Evolutionary conservation across 2,113 vertebrate species (phyloP).

Genomic region (Petrocephalus zakoni): DNA sequence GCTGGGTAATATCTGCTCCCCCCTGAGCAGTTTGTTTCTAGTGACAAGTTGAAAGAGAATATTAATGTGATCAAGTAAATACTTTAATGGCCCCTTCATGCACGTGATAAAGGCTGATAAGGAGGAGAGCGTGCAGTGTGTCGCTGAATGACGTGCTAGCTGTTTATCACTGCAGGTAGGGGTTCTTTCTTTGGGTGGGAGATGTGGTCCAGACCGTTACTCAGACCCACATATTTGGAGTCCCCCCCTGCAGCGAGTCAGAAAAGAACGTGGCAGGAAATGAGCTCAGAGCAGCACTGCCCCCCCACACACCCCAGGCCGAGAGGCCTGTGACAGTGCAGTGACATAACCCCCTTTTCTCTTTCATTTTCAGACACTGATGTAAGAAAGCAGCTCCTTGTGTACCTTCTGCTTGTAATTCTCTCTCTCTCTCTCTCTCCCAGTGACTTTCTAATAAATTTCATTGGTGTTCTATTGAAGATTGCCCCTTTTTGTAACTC

Average conservation of each 20-base stretch:
- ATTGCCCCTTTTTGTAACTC: not conserved
- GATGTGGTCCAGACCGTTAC: not conserved
- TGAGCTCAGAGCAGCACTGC: not conserved
- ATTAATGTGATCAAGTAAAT: slow-evolving; percentile 20
- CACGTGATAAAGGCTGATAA: slow-evolving; percentile 23
- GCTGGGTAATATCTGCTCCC: not conserved
- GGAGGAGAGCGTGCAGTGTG: too few relatives aligned
- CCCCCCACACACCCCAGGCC: too few relatives aligned
- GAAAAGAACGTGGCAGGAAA: slow-evolving; percentile 3
- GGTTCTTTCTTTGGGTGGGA: not conserved
- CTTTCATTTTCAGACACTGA: slow-evolving; percentile 12
- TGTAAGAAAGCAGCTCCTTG: not conserved
- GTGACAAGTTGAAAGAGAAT: slow-evolving; percentile 22
- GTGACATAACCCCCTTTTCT: slow-evolving; percentile 29
- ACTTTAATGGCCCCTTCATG: slow-evolving; percentile 24
- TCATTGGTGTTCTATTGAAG: not conserved
- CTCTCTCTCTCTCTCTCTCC: not conserved
- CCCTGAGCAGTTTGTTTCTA: slow-evolving; percentile 25
- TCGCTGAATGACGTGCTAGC: too few relatives aligned
- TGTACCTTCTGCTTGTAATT: not conserved
- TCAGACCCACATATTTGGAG: not conserved
- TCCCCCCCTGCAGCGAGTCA: not conserved
- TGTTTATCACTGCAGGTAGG: too few relatives aligned
- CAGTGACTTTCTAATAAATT: not conserved
- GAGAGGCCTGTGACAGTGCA: not conserved